A percentile compares a stretch with the other conserved stretches of the same genome.
phyloP scores from a whole-genome alignment of 2,797 vertebrate species.

The Clarias platycephalus region DNA sequence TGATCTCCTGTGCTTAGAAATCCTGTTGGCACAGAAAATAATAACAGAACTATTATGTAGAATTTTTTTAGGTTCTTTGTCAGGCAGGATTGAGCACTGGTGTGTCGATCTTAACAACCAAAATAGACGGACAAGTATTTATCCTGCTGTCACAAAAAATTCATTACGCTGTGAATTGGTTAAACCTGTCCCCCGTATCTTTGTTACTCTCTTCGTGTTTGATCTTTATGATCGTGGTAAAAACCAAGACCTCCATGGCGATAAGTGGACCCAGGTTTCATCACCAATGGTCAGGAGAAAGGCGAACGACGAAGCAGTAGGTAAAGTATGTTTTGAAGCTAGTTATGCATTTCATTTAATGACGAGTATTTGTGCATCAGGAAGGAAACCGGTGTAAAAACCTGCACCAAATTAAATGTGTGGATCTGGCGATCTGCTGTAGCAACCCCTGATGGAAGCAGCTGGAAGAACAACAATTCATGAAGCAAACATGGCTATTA shows the following conservation, averaged over 20 bases:
- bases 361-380: too few species aligned
- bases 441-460: too few species aligned
- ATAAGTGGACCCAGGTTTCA: background rate
- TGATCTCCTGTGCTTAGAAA: constrained; percentile 97
- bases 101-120: background rate
- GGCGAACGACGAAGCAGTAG: background rate
- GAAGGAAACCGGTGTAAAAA: too few species aligned
- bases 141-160: background rate
- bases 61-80: background rate
- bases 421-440: too few species aligned
- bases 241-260: too few species aligned
- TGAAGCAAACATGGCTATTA: background rate
- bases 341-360: too few species aligned
- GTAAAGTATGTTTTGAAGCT: background rate
- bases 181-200: background rate
- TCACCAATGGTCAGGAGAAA: background rate
- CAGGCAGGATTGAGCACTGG: constrained; percentile 1
- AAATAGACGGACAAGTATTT: background rate
- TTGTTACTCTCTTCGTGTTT: background rate
- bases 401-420: too few species aligned
- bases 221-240: background rate
- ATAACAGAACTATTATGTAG: background rate
- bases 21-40: constrained; percentile 70
- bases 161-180: background rate
- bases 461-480: background rate